Percentiles rank a stretch among this genome's conserved stretches.
Conservation (phyloP, 2,888 invertebrate species). For the Sicus ferrugineus region DNA sequence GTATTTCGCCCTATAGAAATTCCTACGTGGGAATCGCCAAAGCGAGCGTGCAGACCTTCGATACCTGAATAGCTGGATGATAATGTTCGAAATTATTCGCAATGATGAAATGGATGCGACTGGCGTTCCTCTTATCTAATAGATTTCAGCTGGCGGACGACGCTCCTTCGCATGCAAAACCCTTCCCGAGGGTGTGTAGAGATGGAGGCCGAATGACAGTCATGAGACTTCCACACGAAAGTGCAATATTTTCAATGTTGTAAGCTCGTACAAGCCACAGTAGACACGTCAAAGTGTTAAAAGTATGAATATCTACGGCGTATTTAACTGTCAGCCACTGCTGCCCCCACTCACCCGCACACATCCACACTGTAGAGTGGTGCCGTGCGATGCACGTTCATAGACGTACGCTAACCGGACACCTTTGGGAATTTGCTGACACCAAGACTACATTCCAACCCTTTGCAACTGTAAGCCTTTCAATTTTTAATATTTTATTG, state of each 20-base stretch:
- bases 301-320: conserved; percentile 21
- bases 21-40: too few species aligned
- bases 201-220: not conserved
- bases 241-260: conserved; percentile 3
- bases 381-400: conserved; percentile 22
- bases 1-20: too few species aligned
- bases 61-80: too few species aligned
- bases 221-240: not conserved
- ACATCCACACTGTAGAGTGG: not conserved
- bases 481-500: conserved; percentile 39
- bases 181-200: too few species aligned
- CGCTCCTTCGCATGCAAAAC: not conserved
- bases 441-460: not conserved
- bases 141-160: not conserved
- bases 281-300: conserved; percentile 29
- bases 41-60: too few species aligned
- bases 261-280: conserved; percentile 31
- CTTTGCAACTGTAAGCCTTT: conserved; percentile 5
- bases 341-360: not conserved
- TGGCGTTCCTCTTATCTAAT: too few species aligned
- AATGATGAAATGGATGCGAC: too few species aligned
- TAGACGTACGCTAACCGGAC: conserved; percentile 33
- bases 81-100: too few species aligned
- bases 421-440: conserved; percentile 38
- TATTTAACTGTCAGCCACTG: conserved; percentile 13